These are phyloP conservation scores for Limnephilus lunatus DNA, from an alignment of 2,888 invertebrate species.

Conservation along the genomic window DNA sequence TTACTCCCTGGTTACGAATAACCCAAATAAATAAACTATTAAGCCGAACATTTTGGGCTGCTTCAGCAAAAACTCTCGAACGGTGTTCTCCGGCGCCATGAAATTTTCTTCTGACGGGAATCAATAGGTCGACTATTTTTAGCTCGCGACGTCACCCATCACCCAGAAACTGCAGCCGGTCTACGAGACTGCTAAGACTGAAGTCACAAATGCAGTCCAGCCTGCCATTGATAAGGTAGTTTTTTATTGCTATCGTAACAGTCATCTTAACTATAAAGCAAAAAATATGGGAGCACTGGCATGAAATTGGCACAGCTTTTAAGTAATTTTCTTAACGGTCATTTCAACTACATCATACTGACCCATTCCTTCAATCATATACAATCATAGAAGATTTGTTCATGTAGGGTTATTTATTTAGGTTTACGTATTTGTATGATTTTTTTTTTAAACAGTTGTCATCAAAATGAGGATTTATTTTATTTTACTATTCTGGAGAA, in stretches of 20 bases:
- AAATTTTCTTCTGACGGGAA: neutral
- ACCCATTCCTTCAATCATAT: too few relatives aligned
- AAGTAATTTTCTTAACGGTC: neutral
- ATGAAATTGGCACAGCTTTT: neutral
- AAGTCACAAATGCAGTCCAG: conserved; percentile 76
- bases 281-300: neutral
- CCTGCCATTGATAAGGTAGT: neutral
- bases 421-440: too few relatives aligned
- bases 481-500: too few relatives aligned
- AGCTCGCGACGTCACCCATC: conserved; percentile 77
- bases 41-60: neutral
- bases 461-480: too few relatives aligned
- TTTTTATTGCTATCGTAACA: neutral
- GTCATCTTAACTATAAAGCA: neutral
- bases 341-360: neutral
- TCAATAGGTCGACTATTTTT: neutral
- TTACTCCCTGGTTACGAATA: too few relatives aligned
- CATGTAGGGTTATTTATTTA: too few relatives aligned
- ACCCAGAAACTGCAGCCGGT: conserved; percentile 81
- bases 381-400: too few relatives aligned
- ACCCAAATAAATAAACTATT: neutral
- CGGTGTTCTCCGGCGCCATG: neutral
- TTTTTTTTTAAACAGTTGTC: too few relatives aligned
- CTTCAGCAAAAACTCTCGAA: neutral
- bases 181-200: conserved; percentile 77